A percentile compares a stretch with the other conserved stretches of the same genome.
Conservation (phyloP, 2,888 invertebrate genomes). For the Phragmatobia fuliginosa region DNA sequence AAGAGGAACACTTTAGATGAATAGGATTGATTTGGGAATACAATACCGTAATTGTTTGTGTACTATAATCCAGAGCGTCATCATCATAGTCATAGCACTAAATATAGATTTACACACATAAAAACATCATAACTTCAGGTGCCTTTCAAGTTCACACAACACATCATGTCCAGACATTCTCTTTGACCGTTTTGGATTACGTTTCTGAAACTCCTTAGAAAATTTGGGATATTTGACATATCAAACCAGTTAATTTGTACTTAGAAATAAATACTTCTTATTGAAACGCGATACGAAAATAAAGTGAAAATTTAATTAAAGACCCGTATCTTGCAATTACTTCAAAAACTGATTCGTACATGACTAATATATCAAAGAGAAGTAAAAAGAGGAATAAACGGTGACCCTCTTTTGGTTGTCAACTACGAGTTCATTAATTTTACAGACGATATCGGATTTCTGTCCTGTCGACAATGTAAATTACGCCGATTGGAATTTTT, state of each 20-base stretch:
- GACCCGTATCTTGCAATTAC: conserved; percentile 2
- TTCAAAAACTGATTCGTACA: conserved; percentile 21
- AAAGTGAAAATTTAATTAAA: conserved; percentile 22
- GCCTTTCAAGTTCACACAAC: neutral
- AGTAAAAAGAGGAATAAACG: conserved; percentile 26
- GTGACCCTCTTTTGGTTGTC: conserved; percentile 38
- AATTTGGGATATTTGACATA: neutral
- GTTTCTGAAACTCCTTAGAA: neutral
- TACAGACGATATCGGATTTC: conserved; percentile 49
- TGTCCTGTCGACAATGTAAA: conserved; percentile 39
- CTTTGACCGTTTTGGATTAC: neutral
- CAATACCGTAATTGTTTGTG: neutral
- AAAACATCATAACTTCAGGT: neutral
- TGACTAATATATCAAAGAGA: conserved; percentile 28
- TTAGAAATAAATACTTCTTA: conserved; percentile 5
- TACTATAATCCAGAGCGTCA: neutral
- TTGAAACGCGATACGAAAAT: conserved; percentile 8
- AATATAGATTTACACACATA: neutral
- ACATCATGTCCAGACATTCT: neutral
- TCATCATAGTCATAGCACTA: too few relatives aligned
- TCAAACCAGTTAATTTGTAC: conserved; percentile 6
- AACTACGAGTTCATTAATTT: conserved; percentile 50
- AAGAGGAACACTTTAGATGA: too few relatives aligned
- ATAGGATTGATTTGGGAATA: too few relatives aligned
- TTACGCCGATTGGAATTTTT: conserved; percentile 48